Percentiles rank a stretch among this genome's conserved stretches.
Conservation (phyloP, 2,888 invertebrate species). For the Agapetus fuscipes region DNA sequence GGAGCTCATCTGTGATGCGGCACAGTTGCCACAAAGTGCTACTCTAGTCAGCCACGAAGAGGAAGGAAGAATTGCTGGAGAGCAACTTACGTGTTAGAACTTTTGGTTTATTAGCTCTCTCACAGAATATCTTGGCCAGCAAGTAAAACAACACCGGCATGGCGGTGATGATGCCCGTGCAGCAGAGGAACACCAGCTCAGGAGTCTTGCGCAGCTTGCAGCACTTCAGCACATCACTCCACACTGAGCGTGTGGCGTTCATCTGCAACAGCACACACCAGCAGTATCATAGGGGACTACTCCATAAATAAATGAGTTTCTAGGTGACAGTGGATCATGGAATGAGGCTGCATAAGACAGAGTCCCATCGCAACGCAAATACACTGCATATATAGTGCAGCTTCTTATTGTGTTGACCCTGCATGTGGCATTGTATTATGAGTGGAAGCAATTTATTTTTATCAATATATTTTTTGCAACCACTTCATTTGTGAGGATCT, state of each 20-base stretch:
- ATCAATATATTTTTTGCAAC: too few relatives aligned
- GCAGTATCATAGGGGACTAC: too few relatives aligned
- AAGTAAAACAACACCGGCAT: constrained; percentile 50
- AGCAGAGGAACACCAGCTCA: constrained; percentile 47
- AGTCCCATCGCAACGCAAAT: too few relatives aligned
- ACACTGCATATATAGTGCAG: too few relatives aligned
- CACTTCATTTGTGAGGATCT: too few relatives aligned
- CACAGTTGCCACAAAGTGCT: too few relatives aligned
- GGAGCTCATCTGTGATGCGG: too few relatives aligned
- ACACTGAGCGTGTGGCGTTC: constrained; percentile 52
- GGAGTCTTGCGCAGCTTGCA: constrained; percentile 45
- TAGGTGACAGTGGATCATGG: neutral
- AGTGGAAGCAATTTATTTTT: neutral
- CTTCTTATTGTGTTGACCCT: too few relatives aligned
- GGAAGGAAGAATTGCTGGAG: too few relatives aligned
- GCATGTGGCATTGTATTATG: neutral
- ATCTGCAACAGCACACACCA: constrained; percentile 48
- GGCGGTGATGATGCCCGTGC: constrained; percentile 40
- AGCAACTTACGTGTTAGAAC: constrained; percentile 30
- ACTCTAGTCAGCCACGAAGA: too few relatives aligned
- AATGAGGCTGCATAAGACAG: too few relatives aligned
- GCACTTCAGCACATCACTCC: constrained; percentile 51
- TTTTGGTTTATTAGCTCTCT: constrained; percentile 26
- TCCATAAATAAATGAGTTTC: neutral
- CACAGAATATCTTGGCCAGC: constrained; percentile 37